phyloP scores from a whole-genome alignment of 2,113 vertebrate species.

The Stegastes partitus region DNA sequence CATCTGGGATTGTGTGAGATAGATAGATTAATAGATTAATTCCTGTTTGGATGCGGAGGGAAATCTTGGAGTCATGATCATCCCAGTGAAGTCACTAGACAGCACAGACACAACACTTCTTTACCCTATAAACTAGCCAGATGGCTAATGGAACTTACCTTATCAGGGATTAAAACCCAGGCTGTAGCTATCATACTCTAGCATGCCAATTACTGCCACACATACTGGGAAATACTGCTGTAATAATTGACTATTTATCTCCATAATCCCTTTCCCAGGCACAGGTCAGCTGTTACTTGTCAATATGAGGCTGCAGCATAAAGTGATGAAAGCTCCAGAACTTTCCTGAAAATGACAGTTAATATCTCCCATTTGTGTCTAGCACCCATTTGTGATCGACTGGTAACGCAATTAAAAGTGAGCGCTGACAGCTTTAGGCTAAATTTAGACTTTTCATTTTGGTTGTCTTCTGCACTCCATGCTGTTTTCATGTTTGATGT shows the following conservation, averaged over 20 bases:
- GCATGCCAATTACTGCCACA: constrained; percentile 72
- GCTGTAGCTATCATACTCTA: constrained; percentile 74
- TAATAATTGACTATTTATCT: constrained; percentile 81
- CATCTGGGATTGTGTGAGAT: constrained; percentile 72
- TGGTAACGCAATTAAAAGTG: constrained; percentile 77
- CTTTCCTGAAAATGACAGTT: constrained; percentile 73
- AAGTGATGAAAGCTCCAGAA: constrained; percentile 72
- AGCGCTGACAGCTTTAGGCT: constrained; percentile 76
- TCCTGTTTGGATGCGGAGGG: constrained; percentile 57
- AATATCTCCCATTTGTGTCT: constrained; percentile 70
- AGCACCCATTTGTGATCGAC: constrained; percentile 72
- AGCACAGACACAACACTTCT: constrained; percentile 53
- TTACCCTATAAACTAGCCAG: constrained; percentile 73
- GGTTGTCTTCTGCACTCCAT: constrained; percentile 55
- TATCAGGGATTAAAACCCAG: constrained; percentile 81
- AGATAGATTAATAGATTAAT: constrained; percentile 77
- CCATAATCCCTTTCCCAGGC: constrained; percentile 73
- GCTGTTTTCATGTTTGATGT: constrained; percentile 70
- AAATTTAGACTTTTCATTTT: constrained; percentile 75
- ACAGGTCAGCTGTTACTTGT: constrained; percentile 79
- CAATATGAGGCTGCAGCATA: constrained; percentile 67
- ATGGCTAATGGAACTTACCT: constrained; percentile 81
- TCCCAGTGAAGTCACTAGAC: constrained; percentile 50
- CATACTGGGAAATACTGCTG: constrained; percentile 61
- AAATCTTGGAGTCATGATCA: constrained; percentile 68